Evolutionary conservation across 23 tunicate species (phyloP), one percentile per base, ranked within the genome.

Genomic region (Ascidia mentula): DNA sequence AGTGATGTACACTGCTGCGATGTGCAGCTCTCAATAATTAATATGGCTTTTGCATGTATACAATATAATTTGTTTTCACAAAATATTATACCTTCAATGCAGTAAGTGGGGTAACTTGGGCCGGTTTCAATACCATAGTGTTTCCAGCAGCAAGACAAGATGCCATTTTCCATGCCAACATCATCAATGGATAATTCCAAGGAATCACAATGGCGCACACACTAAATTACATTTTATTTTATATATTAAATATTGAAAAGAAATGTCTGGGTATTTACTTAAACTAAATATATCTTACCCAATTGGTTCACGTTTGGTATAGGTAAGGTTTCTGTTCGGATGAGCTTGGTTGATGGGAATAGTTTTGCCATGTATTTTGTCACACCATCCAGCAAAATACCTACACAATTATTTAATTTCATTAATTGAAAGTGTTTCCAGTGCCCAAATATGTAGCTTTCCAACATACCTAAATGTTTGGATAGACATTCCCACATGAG

Each of bases 141-240:
- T 93, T 93, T 17, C 98, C 98, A 13, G 98, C 98, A 37, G 98
- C 98, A 32, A 93, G 72, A 75, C 98, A 93, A 0, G 98, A 93
- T 8, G 98, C 98, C 98, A 93, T 93, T 42, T 93, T 93, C 98
- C 98, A 93, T 18, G 98, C 98, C 87, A 93, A 73, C 98, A 93
- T 93, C 98, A 93, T 93, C 35, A 93, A 77, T 13, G 98, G 98
- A 45, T 93, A 93, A 72, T 93, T 93, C 98, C 98, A 93, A 34
- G 98, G 98, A 38, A 93, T 93, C 9, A 93, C 98, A 30, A 93
- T 93, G 40, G 92, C 98, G 72, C 98, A 93, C 30, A 93, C 98
- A 1, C 98, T 93, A 15, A 37, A 28, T 24, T 70, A 28, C 18
- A 0, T 0, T n/a, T 26, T 34, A 28, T 45, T 15, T 45, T 70